Conservation (phyloP, 2,797 vertebrate species). For the Nannoperca australis region DNA sequence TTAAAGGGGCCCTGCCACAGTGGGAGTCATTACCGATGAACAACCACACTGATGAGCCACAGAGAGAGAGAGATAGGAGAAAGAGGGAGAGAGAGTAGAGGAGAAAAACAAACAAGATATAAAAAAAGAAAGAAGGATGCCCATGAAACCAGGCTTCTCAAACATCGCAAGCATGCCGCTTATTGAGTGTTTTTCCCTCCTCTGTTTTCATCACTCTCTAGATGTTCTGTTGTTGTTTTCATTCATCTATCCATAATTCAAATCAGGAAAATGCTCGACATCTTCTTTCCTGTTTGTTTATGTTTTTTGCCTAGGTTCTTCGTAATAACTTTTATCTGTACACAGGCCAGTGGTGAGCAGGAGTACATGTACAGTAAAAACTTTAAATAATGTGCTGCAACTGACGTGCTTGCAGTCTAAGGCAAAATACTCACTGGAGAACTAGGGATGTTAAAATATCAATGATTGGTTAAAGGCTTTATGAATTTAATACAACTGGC, state of each 20-base stretch:
- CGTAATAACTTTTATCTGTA: slow-evolving; percentile 53
- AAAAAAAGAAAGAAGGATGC: slow-evolving; percentile 75
- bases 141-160: slow-evolving; percentile 80
- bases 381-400: slow-evolving; percentile 4
- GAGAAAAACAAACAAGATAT: slow-evolving; percentile 84
- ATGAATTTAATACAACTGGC: background rate
- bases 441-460: background rate
- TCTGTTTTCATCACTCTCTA: slow-evolving; percentile 68
- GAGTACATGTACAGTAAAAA: slow-evolving; percentile 35
- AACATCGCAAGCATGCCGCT: slow-evolving; percentile 78
- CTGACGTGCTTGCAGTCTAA: background rate
- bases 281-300: slow-evolving; percentile 64
- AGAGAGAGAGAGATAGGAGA: slow-evolving; percentile 38
- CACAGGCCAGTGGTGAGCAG: slow-evolving; percentile 17
- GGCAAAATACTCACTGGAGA: background rate
- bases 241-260: slow-evolving; percentile 78
- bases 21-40: slow-evolving; percentile 91
- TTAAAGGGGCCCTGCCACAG: slow-evolving; percentile 89
- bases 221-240: slow-evolving; percentile 81
- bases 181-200: slow-evolving; percentile 70
- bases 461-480: background rate
- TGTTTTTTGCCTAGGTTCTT: slow-evolving; percentile 56
- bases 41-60: slow-evolving; percentile 86
- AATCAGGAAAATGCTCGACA: slow-evolving; percentile 56
- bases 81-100: slow-evolving; percentile 63